Evolutionary conservation across 2,113 vertebrate genomes (phyloP).

Genomic region (Carassius auratus): DNA sequence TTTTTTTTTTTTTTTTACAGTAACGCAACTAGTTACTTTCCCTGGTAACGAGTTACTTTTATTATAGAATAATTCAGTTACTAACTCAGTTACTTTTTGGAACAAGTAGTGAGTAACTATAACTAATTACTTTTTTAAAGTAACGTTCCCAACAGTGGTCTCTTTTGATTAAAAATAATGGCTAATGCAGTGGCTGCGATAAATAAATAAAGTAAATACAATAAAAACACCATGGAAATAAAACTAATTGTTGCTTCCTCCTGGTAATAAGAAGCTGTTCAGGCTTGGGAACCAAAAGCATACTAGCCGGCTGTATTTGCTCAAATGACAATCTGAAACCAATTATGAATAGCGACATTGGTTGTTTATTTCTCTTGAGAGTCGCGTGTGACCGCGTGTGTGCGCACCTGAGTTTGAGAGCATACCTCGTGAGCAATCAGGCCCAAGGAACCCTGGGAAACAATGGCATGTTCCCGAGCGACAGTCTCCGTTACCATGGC

Average conservation of each 20-base stretch:
- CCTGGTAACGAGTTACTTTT: too few species aligned
- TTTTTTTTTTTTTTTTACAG: too few species aligned
- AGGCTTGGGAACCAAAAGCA: slow-evolving; percentile 32
- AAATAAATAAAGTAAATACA: neutral
- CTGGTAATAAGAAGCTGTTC: slow-evolving; percentile 44
- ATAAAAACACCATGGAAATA: slow-evolving; percentile 2
- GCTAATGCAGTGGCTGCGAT: neutral
- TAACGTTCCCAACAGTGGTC: too few species aligned
- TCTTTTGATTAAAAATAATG: too few species aligned
- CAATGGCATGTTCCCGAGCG: slow-evolving; percentile 97
- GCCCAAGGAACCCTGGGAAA: slow-evolving; percentile 96
- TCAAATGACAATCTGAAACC: slow-evolving; percentile 58
- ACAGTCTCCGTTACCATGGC: slow-evolving; percentile 98
- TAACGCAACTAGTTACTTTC: too few species aligned
- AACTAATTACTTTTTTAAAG: too few species aligned
- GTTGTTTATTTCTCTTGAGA: slow-evolving; percentile 30
- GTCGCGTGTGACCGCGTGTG: slow-evolving; percentile 33
- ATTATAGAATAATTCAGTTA: too few species aligned
- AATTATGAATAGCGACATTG: slow-evolving; percentile 45
- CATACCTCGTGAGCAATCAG: slow-evolving; percentile 96
- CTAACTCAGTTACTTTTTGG: too few species aligned
- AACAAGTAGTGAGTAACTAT: too few species aligned
- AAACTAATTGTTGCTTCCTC: slow-evolving; percentile 35
- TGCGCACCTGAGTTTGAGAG: slow-evolving; percentile 32
- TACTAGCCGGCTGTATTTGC: slow-evolving; percentile 44